Evolutionary conservation across 2,113 vertebrate species (phyloP).

Genomic region (Osmerus mordax): DNA sequence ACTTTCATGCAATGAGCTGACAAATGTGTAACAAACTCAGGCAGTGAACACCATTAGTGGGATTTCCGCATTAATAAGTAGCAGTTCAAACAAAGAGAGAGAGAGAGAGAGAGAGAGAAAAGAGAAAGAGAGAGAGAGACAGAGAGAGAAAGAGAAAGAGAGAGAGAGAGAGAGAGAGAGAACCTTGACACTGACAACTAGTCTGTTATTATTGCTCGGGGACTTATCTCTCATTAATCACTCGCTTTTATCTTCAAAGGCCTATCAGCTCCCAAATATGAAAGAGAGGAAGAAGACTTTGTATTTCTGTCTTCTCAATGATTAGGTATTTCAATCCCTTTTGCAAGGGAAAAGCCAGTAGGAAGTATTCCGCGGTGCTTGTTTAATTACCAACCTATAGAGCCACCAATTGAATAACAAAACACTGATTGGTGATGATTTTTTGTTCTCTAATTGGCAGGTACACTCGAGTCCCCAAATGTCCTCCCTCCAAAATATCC

Average conservation of each 20-base stretch:
- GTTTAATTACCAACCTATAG: too few species aligned
- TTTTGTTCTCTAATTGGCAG: too few species aligned
- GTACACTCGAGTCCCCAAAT: too few species aligned
- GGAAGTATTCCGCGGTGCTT: too few species aligned
- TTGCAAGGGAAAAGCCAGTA: not conserved
- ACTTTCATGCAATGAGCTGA: conserved; percentile 4
- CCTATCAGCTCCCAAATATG: conserved; percentile 24
- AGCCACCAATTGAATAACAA: not conserved
- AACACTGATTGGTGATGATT: not conserved
- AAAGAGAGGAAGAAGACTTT: conserved; percentile 10
- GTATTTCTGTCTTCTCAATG: conserved; percentile 13
- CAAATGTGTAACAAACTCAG: too few species aligned
- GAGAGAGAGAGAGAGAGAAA: not conserved
- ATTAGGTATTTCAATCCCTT: conserved; percentile 7
- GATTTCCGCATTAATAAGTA: conserved; percentile 26
- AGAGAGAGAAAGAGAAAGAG: not conserved
- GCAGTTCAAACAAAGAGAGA: conserved; percentile 16
- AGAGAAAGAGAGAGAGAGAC: not conserved
- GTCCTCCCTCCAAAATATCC: too few species aligned
- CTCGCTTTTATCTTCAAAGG: conserved; percentile 45
- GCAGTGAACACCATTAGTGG: conserved; percentile 25
- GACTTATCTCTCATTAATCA: conserved; percentile 49
- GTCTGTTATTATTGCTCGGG: conserved; percentile 29
- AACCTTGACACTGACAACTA: conserved; percentile 19
- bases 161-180: not conserved